Conservation (phyloP, 1,140 invertebrate species). For the Phymorhynchus buccinoides region DNA sequence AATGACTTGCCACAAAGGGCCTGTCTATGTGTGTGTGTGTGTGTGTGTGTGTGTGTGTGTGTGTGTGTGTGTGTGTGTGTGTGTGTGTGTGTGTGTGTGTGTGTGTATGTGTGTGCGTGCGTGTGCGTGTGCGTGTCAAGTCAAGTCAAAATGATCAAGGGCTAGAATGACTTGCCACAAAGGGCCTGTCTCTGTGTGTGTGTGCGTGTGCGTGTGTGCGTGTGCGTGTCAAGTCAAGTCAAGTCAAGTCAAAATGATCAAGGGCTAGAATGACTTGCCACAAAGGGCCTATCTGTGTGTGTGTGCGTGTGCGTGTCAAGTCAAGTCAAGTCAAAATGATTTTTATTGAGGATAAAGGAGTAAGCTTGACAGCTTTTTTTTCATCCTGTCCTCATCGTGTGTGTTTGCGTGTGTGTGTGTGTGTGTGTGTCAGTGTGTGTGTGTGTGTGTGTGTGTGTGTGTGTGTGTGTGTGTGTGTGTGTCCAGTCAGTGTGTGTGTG, state of each 20-base stretch:
- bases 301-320: neutral
- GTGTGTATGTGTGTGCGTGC: neutral
- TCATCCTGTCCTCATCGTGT: too few species aligned
- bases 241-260: neutral
- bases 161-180: neutral
- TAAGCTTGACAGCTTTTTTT: too few species aligned
- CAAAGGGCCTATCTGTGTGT: neutral
- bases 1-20: neutral
- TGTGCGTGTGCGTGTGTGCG: too few species aligned
- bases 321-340: too few species aligned
- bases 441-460: conserved; percentile 24
- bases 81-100: neutral
- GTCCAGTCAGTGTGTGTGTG: conserved; percentile 20
- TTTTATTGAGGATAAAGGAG: too few species aligned
- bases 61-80: conserved; percentile 13
- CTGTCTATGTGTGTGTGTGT: neutral
- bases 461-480: neutral
- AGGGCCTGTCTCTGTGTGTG: too few species aligned
- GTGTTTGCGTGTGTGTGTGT: neutral
- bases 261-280: neutral
- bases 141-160: neutral
- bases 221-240: neutral
- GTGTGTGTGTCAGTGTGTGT: neutral
- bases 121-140: neutral
- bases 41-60: neutral